Percentiles rank a stretch among this genome's conserved stretches.
Evolutionary conservation across 1,140 invertebrate species (phyloP).

Genomic region (Lepeophtheirus salmonis): DNA sequence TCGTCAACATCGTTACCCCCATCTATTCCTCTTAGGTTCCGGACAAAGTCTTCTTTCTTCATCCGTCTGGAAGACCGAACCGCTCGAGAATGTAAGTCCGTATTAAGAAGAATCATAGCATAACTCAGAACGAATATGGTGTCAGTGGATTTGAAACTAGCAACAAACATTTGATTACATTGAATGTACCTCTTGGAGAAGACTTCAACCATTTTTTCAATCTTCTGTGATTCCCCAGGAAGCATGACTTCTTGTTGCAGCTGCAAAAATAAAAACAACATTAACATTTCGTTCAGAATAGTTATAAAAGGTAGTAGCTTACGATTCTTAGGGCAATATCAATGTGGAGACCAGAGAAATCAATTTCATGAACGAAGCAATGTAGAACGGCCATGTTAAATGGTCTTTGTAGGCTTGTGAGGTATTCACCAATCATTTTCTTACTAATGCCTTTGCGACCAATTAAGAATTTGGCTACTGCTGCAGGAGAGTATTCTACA

Average conservation of each 20-base stretch:
- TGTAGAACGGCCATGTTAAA: constrained; percentile 84
- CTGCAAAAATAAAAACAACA: constrained; percentile 27
- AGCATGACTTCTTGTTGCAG: constrained; percentile 90
- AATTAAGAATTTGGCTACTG: constrained; percentile 83
- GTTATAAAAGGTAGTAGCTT: not conserved
- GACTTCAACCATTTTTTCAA: constrained; percentile 57
- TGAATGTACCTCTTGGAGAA: constrained; percentile 83
- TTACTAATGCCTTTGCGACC: constrained; percentile 90
- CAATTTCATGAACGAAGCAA: constrained; percentile 74
- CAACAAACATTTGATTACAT: constrained; percentile 75
- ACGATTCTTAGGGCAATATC: constrained; percentile 64
- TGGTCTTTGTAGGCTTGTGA: constrained; percentile 81
- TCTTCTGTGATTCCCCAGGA: constrained; percentile 97
- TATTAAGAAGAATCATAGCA: constrained; percentile 98
- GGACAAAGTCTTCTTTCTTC: constrained; percentile 91
- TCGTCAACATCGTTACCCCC: constrained; percentile 79
- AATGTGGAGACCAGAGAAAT: constrained; percentile 82
- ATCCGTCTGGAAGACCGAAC: constrained; percentile 64
- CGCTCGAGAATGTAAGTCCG: constrained; percentile 88
- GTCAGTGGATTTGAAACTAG: constrained; percentile 33
- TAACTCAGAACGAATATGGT: constrained; percentile 93
- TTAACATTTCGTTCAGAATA: too few species aligned
- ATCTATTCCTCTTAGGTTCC: constrained; percentile 75
- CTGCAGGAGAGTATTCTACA: constrained; percentile 74
- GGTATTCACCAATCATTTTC: constrained; percentile 97